A percentile compares a stretch with the other conserved stretches of the same genome.
phyloP scores from a whole-genome alignment of 1,140 invertebrate species.

The Maconellicoccus hirsutus region DNA sequence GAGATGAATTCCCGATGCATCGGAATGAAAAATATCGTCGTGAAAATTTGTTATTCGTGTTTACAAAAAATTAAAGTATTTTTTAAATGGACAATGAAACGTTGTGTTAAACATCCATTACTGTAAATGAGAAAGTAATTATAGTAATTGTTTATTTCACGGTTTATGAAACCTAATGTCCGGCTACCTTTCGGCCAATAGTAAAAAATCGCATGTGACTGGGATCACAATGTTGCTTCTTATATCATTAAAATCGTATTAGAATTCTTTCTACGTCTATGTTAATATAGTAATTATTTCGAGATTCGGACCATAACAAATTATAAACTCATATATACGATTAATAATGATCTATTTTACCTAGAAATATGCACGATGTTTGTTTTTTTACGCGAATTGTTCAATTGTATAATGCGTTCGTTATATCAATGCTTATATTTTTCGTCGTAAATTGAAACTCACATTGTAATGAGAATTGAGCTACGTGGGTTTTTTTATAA shows the following conservation, averaged over 20 bases:
- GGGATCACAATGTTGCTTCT: neutral
- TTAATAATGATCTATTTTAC: neutral
- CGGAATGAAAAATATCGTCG: neutral
- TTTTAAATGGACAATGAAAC: slow-evolving; percentile 4
- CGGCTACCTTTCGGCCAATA: neutral
- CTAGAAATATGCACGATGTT: neutral
- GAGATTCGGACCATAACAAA: neutral
- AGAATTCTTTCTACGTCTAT: neutral
- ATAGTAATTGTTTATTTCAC: slow-evolving; percentile 20
- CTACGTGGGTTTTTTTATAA: too few species aligned
- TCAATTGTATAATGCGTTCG: too few species aligned
- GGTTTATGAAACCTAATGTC: slow-evolving; percentile 12
- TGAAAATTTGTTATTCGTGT: neutral
- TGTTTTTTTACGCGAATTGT: too few species aligned
- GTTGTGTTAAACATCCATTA: slow-evolving; percentile 5
- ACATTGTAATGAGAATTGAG: too few species aligned
- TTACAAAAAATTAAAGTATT: neutral
- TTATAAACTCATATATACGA: neutral
- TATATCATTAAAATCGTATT: slow-evolving; percentile 19
- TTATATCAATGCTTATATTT: too few species aligned
- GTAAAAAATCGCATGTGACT: slow-evolving; percentile 14
- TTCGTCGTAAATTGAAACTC: too few species aligned
- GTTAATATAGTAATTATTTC: slow-evolving; percentile 1
- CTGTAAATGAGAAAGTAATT: neutral
- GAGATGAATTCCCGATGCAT: too few species aligned